Evolutionary conservation across 2,888 invertebrate genomes (phyloP).

Genomic region (Lasioglossum malachurum): DNA sequence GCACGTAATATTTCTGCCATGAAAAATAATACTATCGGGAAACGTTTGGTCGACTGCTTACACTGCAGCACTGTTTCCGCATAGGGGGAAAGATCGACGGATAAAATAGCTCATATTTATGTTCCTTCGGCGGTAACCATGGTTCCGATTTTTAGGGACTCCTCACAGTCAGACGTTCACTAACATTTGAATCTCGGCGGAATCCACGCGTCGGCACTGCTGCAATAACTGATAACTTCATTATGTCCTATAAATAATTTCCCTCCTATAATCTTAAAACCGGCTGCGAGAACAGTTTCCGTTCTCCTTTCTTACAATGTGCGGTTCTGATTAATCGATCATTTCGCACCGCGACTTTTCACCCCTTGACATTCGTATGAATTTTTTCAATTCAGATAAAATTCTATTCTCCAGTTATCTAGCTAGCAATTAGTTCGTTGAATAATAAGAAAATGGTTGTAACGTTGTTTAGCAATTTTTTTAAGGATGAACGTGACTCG

Average conservation of each 20-base stretch:
- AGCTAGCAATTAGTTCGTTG: neutral
- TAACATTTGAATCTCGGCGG: neutral
- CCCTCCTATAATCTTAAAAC: neutral
- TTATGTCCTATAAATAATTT: conserved; percentile 3
- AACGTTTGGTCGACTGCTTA: conserved; percentile 1
- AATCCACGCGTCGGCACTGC: neutral
- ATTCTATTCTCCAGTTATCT: neutral
- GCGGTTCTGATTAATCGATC: neutral
- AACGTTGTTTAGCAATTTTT: neutral
- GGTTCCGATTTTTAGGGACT: neutral
- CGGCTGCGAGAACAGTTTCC: neutral
- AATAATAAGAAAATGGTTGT: neutral
- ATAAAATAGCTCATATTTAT: conserved; percentile 18
- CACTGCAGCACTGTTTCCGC: neutral
- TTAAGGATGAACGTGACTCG: neutral
- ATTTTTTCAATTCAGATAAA: neutral
- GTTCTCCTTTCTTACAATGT: neutral
- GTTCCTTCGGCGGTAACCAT: neutral
- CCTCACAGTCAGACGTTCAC: neutral
- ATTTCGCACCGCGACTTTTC: neutral
- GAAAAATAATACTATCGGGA: neutral
- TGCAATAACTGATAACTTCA: neutral
- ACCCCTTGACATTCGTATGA: neutral
- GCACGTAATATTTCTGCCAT: neutral
- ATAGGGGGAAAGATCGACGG: neutral